Percentiles rank a stretch among this genome's conserved stretches.
Conservation (phyloP, 2,888 invertebrate genomes). For the Carabus problematicus region DNA sequence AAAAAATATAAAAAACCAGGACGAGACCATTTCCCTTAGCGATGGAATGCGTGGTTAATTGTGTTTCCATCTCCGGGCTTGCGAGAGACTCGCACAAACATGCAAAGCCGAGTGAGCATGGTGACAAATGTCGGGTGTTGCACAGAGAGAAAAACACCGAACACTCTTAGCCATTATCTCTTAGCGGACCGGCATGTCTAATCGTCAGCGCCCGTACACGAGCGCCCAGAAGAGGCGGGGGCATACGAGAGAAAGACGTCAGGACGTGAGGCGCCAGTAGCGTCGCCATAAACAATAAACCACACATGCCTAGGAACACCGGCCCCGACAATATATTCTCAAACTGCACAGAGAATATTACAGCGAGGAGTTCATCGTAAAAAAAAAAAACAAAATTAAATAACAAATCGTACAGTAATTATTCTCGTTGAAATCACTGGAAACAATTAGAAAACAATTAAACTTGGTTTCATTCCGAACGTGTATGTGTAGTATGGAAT, state of each 20-base stretch:
- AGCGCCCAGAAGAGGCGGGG: no score
- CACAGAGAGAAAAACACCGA: conserved; percentile 1
- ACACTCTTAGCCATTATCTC: neutral
- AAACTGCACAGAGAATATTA: neutral
- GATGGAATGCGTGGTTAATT: conserved; percentile 14
- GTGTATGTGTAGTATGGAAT: no score
- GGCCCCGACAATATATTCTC: neutral
- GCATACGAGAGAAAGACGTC: conserved; percentile 26
- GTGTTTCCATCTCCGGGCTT: neutral
- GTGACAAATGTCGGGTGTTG: neutral
- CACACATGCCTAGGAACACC: neutral
- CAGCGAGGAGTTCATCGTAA: no score
- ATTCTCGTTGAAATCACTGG: no score
- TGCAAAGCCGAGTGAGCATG: neutral
- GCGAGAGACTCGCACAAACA: conserved; percentile 8
- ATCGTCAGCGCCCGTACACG: conserved; percentile 19
- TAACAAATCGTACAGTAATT: neutral
- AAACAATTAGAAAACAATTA: no score
- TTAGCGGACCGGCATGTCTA: neutral
- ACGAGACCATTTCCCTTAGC: neutral
- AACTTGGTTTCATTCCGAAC: no score
- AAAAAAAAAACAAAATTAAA: no score
- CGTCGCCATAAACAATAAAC: conserved; percentile 16
- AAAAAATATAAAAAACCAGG: no score
- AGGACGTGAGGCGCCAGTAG: conserved; percentile 34